Percentiles rank a stretch among this genome's conserved stretches.
Conservation (phyloP, 2,888 invertebrate species). For the Heliconius ismenius region DNA sequence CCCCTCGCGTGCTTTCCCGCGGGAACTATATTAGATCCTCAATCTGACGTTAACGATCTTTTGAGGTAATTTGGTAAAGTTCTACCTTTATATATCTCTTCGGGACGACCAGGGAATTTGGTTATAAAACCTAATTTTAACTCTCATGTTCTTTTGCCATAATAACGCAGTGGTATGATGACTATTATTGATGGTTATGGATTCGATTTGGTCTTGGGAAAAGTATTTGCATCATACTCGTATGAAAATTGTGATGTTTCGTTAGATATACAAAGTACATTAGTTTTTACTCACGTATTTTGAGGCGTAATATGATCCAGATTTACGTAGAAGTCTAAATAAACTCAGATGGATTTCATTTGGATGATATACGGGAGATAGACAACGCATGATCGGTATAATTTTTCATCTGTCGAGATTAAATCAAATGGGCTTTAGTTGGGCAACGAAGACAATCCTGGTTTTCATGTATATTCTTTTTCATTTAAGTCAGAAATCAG, state of each 20-base stretch:
- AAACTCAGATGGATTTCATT: too few relatives aligned
- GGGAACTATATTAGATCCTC: slow-evolving; percentile 28
- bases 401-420: too few relatives aligned
- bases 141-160: background rate
- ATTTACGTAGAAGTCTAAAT: background rate
- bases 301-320: background rate
- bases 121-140: background rate
- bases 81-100: slow-evolving; percentile 16
- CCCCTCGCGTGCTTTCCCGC: slow-evolving; percentile 2
- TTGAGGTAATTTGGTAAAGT: slow-evolving; percentile 15
- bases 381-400: too few relatives aligned
- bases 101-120: background rate
- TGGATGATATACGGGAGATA: too few relatives aligned
- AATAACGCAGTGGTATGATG: background rate
- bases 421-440: too few relatives aligned
- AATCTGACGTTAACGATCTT: slow-evolving; percentile 22
- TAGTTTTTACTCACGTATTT: background rate
- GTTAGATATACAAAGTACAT: background rate
- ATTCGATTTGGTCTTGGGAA: background rate
- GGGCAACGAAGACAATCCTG: too few relatives aligned
- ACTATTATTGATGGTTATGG: background rate
- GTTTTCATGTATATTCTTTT: too few relatives aligned
- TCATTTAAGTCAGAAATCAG: too few relatives aligned
- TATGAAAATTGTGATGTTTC: too few relatives aligned
- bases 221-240: background rate